phyloP scores from a whole-genome alignment of 2,113 vertebrate species.

The Pungitius pungitius region DNA sequence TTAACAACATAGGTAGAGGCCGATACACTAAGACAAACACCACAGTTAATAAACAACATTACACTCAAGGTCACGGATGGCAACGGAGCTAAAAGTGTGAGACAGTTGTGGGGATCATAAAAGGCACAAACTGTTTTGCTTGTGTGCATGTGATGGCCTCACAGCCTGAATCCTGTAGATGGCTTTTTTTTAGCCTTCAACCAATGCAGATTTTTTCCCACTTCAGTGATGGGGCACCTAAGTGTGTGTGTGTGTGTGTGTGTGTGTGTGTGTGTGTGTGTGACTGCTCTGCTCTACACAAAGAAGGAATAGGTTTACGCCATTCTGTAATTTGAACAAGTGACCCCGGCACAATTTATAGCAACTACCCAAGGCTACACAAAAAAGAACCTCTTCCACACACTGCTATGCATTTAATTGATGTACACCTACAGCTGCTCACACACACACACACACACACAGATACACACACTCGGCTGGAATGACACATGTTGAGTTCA shows the following conservation, averaged over 20 bases:
- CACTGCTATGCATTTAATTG: background rate
- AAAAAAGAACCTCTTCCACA: constrained; percentile 20
- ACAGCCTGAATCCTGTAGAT: background rate
- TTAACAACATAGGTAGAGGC: constrained; percentile 54
- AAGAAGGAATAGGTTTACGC: constrained; percentile 51
- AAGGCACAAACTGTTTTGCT: background rate
- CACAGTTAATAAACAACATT: constrained; percentile 56
- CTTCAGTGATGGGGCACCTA: constrained; percentile 32
- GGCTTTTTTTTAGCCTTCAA: constrained; percentile 40
- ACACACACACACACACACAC: constrained; percentile 10
- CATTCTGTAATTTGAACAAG: constrained; percentile 40
- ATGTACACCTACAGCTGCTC: constrained; percentile 4
- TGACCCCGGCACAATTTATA: constrained; percentile 46
- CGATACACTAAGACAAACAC: constrained; percentile 66
- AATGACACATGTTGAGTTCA: constrained; percentile 49
- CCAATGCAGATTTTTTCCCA: constrained; percentile 58
- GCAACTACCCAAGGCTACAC: constrained; percentile 17
- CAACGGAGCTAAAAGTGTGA: constrained; percentile 14
- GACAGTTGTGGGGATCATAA: constrained; percentile 16
- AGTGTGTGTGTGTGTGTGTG: constrained; percentile 23
- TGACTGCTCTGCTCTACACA: constrained; percentile 8
- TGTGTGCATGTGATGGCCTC: constrained; percentile 16
- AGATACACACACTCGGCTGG: background rate
- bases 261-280: constrained; percentile 21
- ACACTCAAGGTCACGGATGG: constrained; percentile 25